Conservation (phyloP, 2,888 invertebrate species). For the Pedicia rivosa region DNA sequence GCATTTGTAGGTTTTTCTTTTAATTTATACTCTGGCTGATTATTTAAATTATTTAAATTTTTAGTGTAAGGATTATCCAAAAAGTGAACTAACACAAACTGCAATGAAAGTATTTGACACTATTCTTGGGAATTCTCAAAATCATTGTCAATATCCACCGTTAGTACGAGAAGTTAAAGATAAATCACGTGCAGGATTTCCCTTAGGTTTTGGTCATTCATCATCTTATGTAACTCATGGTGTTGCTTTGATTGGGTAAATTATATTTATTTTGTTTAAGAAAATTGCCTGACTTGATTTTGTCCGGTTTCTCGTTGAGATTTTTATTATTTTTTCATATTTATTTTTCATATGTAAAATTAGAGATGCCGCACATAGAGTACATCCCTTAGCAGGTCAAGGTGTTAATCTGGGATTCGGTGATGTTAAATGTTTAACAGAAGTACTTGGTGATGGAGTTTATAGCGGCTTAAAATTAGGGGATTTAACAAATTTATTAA, state of each 20-base stretch:
- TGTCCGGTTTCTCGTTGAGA: no score
- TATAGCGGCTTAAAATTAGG: slow-evolving; percentile 61
- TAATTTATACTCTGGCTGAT: no score
- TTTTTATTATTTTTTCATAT: neutral
- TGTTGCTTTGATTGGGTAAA: slow-evolving; percentile 74
- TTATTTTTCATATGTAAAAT: neutral
- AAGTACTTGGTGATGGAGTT: slow-evolving; percentile 49
- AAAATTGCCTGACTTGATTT: no score
- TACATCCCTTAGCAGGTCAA: slow-evolving; percentile 95
- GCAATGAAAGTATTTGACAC: slow-evolving; percentile 35
- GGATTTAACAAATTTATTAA: slow-evolving; percentile 47
- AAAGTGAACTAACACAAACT: slow-evolving; percentile 21
- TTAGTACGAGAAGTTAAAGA: slow-evolving; percentile 21
- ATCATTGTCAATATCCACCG: slow-evolving; percentile 28
- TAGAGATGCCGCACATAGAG: slow-evolving; percentile 75
- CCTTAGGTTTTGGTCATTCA: slow-evolving; percentile 82
- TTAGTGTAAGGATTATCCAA: slow-evolving; percentile 22
- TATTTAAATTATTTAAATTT: neutral
- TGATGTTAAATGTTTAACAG: slow-evolving; percentile 64
- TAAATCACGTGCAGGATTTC: slow-evolving; percentile 64
- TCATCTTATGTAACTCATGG: slow-evolving; percentile 68
- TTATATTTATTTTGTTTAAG: slow-evolving; percentile 10
- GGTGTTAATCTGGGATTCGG: slow-evolving; percentile 97
- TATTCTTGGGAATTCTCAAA: slow-evolving; percentile 25
- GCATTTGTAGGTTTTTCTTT: slow-evolving; percentile 47